These are phyloP conservation scores for Linurgus olivaceus DNA, from an alignment of 2,797 vertebrate species.

Conservation along the genomic window DNA sequence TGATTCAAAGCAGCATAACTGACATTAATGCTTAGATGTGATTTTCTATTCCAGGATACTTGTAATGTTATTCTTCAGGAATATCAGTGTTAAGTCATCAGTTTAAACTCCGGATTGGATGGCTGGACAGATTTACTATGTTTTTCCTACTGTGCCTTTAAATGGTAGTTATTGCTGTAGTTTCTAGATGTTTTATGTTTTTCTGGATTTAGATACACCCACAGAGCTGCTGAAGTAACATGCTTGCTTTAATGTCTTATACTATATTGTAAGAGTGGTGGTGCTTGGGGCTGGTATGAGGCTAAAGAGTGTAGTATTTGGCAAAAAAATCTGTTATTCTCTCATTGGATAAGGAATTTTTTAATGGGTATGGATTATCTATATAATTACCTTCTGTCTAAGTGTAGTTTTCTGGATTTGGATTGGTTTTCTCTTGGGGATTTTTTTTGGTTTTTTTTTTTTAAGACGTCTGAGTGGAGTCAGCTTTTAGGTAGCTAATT, in stretches of 20 bases:
- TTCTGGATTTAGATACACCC: background rate
- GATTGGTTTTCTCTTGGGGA: background rate
- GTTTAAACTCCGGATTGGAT: background rate
- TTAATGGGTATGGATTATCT: background rate
- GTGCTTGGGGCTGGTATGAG: background rate
- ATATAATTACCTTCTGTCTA: background rate
- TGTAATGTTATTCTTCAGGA: background rate
- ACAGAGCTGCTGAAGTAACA: background rate
- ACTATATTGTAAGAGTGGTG: background rate
- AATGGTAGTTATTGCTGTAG: background rate
- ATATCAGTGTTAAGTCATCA: background rate
- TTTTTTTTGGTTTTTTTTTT: background rate
- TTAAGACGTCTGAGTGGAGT: background rate
- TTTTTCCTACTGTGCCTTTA: background rate
- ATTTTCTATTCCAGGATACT: background rate
- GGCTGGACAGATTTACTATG: background rate
- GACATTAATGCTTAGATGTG: background rate
- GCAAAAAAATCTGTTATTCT: background rate
- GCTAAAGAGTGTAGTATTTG: background rate
- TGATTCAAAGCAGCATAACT: background rate
- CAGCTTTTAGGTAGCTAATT: background rate
- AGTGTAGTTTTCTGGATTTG: background rate
- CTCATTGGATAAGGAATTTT: background rate
- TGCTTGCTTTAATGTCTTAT: background rate
- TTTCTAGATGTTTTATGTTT: background rate